These are phyloP conservation scores for Trypoxylon attenuatum DNA, from an alignment of 2,888 invertebrate species.

Conservation along the genomic window DNA sequence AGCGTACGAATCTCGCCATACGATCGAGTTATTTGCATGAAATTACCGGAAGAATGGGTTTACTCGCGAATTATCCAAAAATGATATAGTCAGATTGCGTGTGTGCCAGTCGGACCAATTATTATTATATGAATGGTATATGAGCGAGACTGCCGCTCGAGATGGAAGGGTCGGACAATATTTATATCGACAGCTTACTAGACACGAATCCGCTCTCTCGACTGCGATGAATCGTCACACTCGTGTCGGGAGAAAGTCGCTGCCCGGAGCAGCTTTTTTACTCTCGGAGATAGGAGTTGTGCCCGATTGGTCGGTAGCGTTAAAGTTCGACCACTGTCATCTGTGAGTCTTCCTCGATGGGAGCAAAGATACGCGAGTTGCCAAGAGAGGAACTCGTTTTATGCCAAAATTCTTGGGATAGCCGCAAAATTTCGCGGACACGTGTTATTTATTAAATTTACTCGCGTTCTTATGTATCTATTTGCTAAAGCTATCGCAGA, in stretches of 20 bases:
- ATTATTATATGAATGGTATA: background rate
- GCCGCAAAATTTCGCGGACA: background rate
- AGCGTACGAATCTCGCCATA: too few relatives aligned
- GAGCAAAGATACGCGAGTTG: background rate
- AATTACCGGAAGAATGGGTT: too few relatives aligned
- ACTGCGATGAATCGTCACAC: constrained; percentile 41
- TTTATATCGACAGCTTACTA: constrained; percentile 25
- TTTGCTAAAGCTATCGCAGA: background rate
- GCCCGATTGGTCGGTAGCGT: constrained; percentile 35
- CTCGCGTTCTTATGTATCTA: constrained; percentile 2
- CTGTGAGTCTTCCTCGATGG: background rate
- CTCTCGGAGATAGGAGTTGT: constrained; percentile 36
- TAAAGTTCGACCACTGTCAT: background rate
- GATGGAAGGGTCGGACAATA: constrained; percentile 5
- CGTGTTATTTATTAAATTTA: constrained; percentile 29
- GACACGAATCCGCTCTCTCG: constrained; percentile 23
- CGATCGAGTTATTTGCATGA: too few relatives aligned
- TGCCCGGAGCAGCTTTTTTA: constrained; percentile 31
- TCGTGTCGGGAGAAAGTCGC: constrained; percentile 50
- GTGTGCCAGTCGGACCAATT: background rate
- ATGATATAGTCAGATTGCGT: background rate
- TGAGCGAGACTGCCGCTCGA: background rate
- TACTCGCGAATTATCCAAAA: too few relatives aligned
- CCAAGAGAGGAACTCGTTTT: background rate
- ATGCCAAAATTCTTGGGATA: background rate